phyloP scores from a whole-genome alignment of 2,888 invertebrate genomes.

The Caenorhabditis sinica region DNA sequence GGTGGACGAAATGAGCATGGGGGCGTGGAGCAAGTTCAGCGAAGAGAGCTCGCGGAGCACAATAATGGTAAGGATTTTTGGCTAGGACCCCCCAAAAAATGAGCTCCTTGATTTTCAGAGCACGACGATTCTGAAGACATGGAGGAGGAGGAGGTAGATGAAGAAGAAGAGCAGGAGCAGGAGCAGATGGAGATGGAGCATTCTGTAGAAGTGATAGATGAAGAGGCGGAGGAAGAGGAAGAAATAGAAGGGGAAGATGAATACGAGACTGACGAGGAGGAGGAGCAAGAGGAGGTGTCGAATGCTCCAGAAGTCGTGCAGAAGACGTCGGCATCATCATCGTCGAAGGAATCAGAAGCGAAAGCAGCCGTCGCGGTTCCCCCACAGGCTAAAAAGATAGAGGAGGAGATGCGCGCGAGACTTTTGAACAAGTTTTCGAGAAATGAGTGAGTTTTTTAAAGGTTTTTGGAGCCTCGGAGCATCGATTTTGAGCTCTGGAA shows the following conservation, averaged over 20 bases:
- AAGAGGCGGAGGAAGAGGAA: not conserved
- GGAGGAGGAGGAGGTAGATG: not conserved
- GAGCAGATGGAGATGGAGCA: not conserved
- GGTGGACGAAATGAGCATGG: not conserved
- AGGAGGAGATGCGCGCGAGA: not conserved
- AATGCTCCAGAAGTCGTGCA: too few relatives aligned
- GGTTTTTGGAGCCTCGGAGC: too few relatives aligned
- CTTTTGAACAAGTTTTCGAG: conserved; percentile 13
- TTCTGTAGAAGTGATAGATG: too few relatives aligned
- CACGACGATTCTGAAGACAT: not conserved
- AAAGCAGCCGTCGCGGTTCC: not conserved
- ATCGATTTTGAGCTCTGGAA: too few relatives aligned
- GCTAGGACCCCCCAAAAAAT: not conserved
- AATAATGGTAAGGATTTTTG: not conserved
- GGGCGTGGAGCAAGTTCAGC: not conserved
- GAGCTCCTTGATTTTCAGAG: not conserved
- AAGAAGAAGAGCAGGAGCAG: not conserved
- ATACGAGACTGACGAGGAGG: conserved; percentile 24
- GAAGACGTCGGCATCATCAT: too few relatives aligned
- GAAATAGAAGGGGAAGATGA: conserved; percentile 29
- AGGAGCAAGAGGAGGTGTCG: not conserved
- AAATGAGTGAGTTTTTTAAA: not conserved
- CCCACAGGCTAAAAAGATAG: not conserved
- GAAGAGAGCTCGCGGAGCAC: not conserved
- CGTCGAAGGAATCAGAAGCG: too few relatives aligned